Evolutionary conservation across 2,797 vertebrate species (phyloP), one percentile per base, ranked within the genome.

Genomic region (Sphenodon punctatus): DNA sequence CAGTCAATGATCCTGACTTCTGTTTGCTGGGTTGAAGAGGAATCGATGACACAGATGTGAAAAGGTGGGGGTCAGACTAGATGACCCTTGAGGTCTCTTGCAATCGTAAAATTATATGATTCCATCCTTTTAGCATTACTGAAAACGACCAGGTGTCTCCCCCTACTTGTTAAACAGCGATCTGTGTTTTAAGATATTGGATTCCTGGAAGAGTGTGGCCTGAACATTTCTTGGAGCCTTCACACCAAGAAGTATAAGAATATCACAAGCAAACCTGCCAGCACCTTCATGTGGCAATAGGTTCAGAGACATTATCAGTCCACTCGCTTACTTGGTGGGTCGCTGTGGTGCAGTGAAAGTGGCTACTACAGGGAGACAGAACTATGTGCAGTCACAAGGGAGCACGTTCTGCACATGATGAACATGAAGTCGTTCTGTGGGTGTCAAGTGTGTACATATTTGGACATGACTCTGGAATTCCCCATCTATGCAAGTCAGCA

Each of bases 121-220:
- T 59, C 30, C 19, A 32, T 10, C 30, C 25, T 38, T 27, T 2
- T 39, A 25, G 32, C 55, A 76, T 23, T 6, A 30, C 9, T 27
- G 30, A 23, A 7, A 15, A 27, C 4, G 27, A 32, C 22, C 27
- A 64, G 32, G 8, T 15, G 9, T n/a, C 12, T 16, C 46, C 42
- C 9, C 38, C 17, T 19, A 27, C 56, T 39, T 32, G 3, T 20
- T 43, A 13, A 12, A 6, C 1, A 38, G 58, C 6, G 0, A 27
- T 23, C 23, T 0, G 4, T 5, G 22, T 69, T 38, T 1, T n/a
- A 30, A n/a, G 58, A n/a, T 82, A 48, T 0, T 0, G 38, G 0
- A 5, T 1, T 56, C 36, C 49, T 67, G 20, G 36, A 43, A 43
- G 42, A 32, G 5, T 55, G 16, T 55, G 8, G 55, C 8, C 32